These are phyloP conservation scores for Astropecten irregularis DNA, from an alignment of 53 echinoderm and acorn worm genomes.

Conservation along the genomic window DNA sequence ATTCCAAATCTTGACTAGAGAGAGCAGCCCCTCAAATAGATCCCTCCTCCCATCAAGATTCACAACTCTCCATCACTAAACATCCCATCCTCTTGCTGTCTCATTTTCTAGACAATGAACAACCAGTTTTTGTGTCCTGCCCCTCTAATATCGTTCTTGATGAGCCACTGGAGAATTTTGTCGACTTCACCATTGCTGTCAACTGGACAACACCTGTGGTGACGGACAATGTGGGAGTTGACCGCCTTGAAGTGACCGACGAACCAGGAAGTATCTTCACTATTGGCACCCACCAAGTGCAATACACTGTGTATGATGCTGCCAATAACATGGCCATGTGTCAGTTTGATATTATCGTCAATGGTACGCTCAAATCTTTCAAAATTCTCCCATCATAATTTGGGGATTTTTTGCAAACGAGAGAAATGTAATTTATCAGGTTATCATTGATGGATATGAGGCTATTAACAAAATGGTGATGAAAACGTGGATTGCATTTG, in stretches of 20 bases:
- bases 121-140: conserved; percentile 25
- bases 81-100: too few species aligned
- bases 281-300: neutral
- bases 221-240: conserved; percentile 4
- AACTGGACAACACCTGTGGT: neutral
- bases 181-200: neutral
- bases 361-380: neutral
- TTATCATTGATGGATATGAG: too few species aligned
- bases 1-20: too few species aligned
- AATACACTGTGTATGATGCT: neutral
- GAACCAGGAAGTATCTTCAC: neutral
- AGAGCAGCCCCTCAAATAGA: too few species aligned
- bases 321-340: neutral
- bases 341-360: neutral
- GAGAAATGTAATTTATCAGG: too few species aligned
- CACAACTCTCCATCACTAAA: too few species aligned
- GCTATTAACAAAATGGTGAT: too few species aligned
- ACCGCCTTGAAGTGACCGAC: neutral
- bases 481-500: too few species aligned
- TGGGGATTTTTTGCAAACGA: too few species aligned
- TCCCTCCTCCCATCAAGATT: too few species aligned
- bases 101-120: conserved; percentile 20
- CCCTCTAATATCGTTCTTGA: neutral
- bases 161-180: neutral
- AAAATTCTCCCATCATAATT: too few species aligned